A percentile compares a stretch with the other conserved stretches of the same genome.
phyloP scores from a whole-genome alignment of 2,113 vertebrate species.

The Patagioenas fasciata region DNA sequence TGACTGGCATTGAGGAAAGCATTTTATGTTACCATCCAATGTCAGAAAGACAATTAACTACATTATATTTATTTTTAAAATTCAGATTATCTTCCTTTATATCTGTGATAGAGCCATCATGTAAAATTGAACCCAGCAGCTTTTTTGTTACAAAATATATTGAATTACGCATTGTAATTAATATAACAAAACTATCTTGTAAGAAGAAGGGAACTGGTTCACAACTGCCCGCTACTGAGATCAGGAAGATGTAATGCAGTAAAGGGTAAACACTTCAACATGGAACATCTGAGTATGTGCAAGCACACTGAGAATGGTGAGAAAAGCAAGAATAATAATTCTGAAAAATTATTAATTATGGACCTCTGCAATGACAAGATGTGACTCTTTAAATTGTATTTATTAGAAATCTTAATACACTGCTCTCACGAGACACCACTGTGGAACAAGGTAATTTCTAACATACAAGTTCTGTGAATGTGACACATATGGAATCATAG shows the following conservation, averaged over 20 bases:
- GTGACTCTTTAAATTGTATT: neutral
- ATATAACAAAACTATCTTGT: neutral
- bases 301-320: neutral
- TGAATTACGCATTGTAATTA: neutral
- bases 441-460: neutral
- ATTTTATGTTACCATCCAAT: neutral
- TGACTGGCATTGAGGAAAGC: neutral
- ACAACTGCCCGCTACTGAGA: neutral
- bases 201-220: neutral
- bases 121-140: neutral
- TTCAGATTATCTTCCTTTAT: neutral
- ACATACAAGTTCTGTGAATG: neutral
- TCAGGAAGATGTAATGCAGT: neutral
- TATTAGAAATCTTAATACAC: neutral
- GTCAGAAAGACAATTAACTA: neutral
- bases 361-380: neutral
- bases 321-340: neutral
- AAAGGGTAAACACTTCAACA: neutral
- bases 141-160: neutral
- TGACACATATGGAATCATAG: neutral
- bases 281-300: neutral
- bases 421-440: neutral
- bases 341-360: neutral
- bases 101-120: fast-evolving
- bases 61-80: neutral